Evolutionary conservation across 2,888 invertebrate genomes (phyloP), one percentile per base, ranked within the genome.

Genomic region (Amorpha juglandis): DNA sequence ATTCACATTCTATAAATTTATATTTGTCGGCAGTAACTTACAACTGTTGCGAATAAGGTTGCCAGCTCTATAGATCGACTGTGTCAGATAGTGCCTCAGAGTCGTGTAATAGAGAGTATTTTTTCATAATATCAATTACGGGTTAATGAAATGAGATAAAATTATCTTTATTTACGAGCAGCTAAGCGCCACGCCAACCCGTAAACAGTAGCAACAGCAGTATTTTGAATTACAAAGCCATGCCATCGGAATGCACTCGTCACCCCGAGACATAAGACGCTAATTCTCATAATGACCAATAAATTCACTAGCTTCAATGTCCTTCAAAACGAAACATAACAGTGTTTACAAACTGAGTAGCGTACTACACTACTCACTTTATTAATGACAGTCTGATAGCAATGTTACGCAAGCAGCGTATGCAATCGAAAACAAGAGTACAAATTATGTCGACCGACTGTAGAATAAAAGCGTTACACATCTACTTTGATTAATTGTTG

Each of bases 341-440:
- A n/a, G n/a, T n/a, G n/a, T n/a, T n/a, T n/a, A n/a, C n/a, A n/a
- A n/a, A 35, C 35, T 35, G 35, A 35, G 11, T 14, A n/a, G 16
- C 35, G 68, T 78, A 74, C n/a, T n/a, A n/a, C n/a, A n/a, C n/a
- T n/a, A 76, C 70, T 68, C 71, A 68, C 72, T 72, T 74, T 81
- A 83, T 82, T 77, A 82, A 82, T 77, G 72, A 69, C 74, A 55
- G 62, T 71, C 72, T 77, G 76, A 79, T 79, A 77, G 73, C 75
- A 78, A 70, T 76, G 77, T 81, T 79, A 78, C 75, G 76, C 71
- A 65, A 67, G 63, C 68, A 71, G 64, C 58, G 33, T 52, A 52
- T 62, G 58, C 65, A 65, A 63, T 63, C 62, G 16, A 53, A 33
- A 50, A 63, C 42, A 21, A 11, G 33, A 48, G 50, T 62, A 35